These are phyloP conservation scores for Protomyctophum bolini DNA, from an alignment of 2,113 vertebrate genomes.

Conservation along the genomic window DNA sequence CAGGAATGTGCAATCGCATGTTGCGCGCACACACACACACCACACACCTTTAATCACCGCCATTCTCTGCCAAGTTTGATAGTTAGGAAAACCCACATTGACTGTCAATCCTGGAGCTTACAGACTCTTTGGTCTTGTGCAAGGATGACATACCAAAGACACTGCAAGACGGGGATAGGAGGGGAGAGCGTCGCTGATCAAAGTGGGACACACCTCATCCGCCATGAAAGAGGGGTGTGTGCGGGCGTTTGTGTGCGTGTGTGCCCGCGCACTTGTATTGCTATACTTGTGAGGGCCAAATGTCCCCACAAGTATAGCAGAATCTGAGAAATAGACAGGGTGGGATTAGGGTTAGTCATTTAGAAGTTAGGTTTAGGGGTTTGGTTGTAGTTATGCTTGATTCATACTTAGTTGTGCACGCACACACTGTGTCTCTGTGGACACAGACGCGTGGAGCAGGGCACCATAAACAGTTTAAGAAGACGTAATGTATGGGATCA, in stretches of 20 bases:
- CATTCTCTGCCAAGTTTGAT: constrained; percentile 31
- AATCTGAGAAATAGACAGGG: too few relatives aligned
- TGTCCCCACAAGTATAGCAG: too few relatives aligned
- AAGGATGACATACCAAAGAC: constrained; percentile 34
- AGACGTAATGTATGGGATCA: not conserved
- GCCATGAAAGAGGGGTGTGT: constrained; percentile 8
- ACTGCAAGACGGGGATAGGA: not conserved
- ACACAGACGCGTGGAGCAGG: not conserved
- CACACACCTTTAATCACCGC: constrained; percentile 17
- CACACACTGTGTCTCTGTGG: not conserved
- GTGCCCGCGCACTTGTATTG: not conserved
- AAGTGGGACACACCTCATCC: constrained; percentile 24
- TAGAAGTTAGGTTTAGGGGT: too few relatives aligned
- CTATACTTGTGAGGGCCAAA: too few relatives aligned
- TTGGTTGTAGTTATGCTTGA: too few relatives aligned
- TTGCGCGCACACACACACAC: not conserved
- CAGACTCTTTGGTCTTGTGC: constrained; percentile 27
- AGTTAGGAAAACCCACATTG: constrained; percentile 11
- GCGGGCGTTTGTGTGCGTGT: not conserved
- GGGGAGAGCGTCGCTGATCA: constrained; percentile 30
- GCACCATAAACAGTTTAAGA: constrained; percentile 5
- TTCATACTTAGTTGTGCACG: too few relatives aligned
- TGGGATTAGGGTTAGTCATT: too few relatives aligned
- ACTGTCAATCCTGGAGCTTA: constrained; percentile 28
- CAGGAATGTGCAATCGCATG: not conserved